Evolutionary conservation across 1,140 invertebrate species (phyloP).

Genomic region (Drosophila simulans): DNA sequence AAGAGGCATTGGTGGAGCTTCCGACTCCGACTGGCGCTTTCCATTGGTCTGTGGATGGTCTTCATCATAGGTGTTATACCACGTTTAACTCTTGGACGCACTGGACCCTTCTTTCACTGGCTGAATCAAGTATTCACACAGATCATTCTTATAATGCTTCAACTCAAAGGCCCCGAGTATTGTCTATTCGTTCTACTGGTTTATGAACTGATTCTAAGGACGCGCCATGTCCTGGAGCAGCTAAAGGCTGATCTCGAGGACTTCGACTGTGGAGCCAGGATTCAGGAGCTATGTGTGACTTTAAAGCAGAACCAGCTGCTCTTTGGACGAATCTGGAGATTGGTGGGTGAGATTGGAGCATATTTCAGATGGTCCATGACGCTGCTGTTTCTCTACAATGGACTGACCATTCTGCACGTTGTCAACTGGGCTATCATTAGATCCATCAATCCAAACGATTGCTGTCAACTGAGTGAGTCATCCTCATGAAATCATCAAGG

Average conservation of each 20-base stretch:
- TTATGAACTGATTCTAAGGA: constrained; percentile 43
- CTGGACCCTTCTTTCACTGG: constrained; percentile 6
- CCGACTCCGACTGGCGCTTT: constrained; percentile 14
- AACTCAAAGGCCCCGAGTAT: constrained; percentile 51
- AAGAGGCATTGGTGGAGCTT: constrained; percentile 5
- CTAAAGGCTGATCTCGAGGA: constrained; percentile 37
- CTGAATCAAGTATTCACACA: constrained; percentile 35
- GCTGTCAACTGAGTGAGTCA: constrained; percentile 38
- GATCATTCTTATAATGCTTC: constrained; percentile 29
- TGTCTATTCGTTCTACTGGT: constrained; percentile 49
- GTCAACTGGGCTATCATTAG: constrained; percentile 65
- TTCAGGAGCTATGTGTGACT: constrained; percentile 44
- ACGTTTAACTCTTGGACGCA: not conserved
- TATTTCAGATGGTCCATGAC: constrained; percentile 60
- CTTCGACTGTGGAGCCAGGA: constrained; percentile 10
- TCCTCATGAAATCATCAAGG: no score
- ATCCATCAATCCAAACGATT: constrained; percentile 25
- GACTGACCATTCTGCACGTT: constrained; percentile 44
- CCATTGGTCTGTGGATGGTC: constrained; percentile 34
- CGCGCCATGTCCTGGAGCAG: constrained; percentile 28
- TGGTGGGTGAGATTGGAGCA: constrained; percentile 50
- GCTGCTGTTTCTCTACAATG: constrained; percentile 47
- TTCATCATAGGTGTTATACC: constrained; percentile 19
- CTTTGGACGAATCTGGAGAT: constrained; percentile 41
- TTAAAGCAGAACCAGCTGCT: constrained; percentile 53